Percentiles rank a stretch among this genome's conserved stretches.
These are phyloP conservation scores for Leptinotarsa juncta DNA, from an alignment of 2,888 invertebrate genomes.

Conservation along the genomic window DNA sequence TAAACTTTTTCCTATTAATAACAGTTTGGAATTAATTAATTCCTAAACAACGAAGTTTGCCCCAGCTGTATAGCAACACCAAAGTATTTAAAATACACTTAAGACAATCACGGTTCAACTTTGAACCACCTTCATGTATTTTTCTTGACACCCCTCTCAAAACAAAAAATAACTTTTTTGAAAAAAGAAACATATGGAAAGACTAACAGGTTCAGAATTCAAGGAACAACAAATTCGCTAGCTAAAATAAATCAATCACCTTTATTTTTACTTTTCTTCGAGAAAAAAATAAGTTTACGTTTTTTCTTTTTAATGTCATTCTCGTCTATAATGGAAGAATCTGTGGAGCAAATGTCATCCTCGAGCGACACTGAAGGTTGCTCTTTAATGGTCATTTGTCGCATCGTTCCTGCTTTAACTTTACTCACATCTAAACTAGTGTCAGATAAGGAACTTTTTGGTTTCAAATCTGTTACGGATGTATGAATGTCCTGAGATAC, in stretches of 20 bases:
- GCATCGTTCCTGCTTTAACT: constrained; percentile 35
- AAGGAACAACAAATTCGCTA: constrained; percentile 5
- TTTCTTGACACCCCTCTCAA: background rate
- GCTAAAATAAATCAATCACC: constrained; percentile 36
- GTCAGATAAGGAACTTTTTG: constrained; percentile 70
- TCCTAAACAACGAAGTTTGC: background rate
- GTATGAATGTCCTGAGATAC: constrained; percentile 68
- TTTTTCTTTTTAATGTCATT: constrained; percentile 72
- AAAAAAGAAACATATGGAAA: background rate
- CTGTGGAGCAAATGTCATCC: constrained; percentile 77
- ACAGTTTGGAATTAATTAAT: background rate
- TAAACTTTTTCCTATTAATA: no score
- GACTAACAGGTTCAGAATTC: constrained; percentile 6
- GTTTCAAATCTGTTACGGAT: constrained; percentile 54
- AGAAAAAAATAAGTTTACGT: constrained; percentile 75
- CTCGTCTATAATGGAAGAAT: constrained; percentile 77
- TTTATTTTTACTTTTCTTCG: constrained; percentile 63
- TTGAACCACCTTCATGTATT: background rate
- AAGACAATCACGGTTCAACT: background rate
- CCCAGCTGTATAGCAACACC: background rate
- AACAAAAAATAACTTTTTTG: background rate
- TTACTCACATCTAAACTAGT: constrained; percentile 62
- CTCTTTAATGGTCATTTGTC: constrained; percentile 58
- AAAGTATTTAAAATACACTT: background rate
- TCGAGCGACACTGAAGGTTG: constrained; percentile 66